Base-by-base conservation (phyloP, 2,888 invertebrate species). In the Polyploca ridens region DNA sequence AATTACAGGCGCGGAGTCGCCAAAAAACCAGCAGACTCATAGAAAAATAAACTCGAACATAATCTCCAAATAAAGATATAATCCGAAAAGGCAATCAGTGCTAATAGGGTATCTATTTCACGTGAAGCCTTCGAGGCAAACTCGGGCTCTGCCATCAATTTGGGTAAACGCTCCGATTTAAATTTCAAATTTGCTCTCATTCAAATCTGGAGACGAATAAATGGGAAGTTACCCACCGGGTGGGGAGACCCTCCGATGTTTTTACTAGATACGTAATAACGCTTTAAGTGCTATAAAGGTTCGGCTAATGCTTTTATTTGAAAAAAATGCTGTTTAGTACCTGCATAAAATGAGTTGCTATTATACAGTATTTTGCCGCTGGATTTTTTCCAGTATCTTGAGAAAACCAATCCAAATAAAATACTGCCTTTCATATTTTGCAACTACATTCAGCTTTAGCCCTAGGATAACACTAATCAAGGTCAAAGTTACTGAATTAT, bases 151-250 rank as follows among this genome's bases (percentile, higher is more conserved):
- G 16, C 54, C 54, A 54, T 54, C 54, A 54, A 54, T 54, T 54
- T 54, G 54, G 54, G 54, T 54, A 72, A 75, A 69, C 64, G 70
- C 65, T 71, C 66, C 73, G 70, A 83, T 83, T 83, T 83, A 81
- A 82, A 83, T 81, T 83, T 83, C 81, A 83, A 83, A 83, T 83
- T 79, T 82, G 77, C 77, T 77, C 82, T 77, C 81, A 79, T 83
- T 81, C 82, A 82, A 81, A 81, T 81, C 79, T 72, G 68, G 71
- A 73, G 76, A 75, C 69, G 77, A 72, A 79, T 78, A 76, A 81
- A 81, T 80, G 79, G 78, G 68, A 54, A 54, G 54, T 54, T 54
- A 54, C 54, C 54, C 54, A 19, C 54, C 70, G 70, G 38, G 38
- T 11, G 59, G 54, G 19, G 54, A 69, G 66, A 41, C 57, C 41